These are phyloP conservation scores for Pentalonia nigronervosa DNA, from an alignment of 1,140 invertebrate genomes.

Conservation along the genomic window DNA sequence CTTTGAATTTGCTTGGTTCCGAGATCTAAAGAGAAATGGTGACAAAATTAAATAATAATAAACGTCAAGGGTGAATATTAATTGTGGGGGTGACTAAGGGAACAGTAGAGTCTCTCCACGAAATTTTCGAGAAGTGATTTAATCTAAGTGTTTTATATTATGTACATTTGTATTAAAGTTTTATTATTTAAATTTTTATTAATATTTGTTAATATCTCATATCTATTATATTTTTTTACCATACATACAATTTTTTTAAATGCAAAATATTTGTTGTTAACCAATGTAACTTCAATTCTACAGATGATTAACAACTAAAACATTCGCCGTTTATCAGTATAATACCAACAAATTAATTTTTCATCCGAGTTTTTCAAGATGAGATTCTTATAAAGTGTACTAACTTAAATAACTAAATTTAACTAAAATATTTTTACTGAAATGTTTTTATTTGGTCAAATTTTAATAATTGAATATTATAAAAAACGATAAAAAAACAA, in stretches of 20 bases:
- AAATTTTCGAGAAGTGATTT: not conserved
- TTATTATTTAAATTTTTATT: not conserved
- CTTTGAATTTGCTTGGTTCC: slow-evolving; percentile 32
- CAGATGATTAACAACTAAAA: too few species aligned
- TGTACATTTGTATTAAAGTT: not conserved
- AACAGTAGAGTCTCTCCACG: too few species aligned
- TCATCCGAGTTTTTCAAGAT: too few species aligned
- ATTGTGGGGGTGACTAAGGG: not conserved
- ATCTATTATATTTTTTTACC: not conserved
- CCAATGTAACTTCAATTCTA: too few species aligned
- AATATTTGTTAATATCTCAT: not conserved
- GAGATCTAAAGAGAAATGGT: not conserved
- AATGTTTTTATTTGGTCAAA: too few species aligned
- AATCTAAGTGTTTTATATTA: not conserved
- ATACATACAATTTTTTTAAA: not conserved
- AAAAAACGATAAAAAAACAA: not conserved
- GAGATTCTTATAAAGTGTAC: too few species aligned
- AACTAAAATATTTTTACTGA: too few species aligned
- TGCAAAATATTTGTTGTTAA: too few species aligned
- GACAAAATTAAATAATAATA: not conserved
- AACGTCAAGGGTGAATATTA: not conserved
- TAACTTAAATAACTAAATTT: too few species aligned
- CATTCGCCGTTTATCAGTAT: too few species aligned
- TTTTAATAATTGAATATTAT: too few species aligned
- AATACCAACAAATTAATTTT: too few species aligned